These are phyloP conservation scores for Chrysina gloriosa DNA, from an alignment of 2,888 invertebrate genomes.

Conservation along the genomic window DNA sequence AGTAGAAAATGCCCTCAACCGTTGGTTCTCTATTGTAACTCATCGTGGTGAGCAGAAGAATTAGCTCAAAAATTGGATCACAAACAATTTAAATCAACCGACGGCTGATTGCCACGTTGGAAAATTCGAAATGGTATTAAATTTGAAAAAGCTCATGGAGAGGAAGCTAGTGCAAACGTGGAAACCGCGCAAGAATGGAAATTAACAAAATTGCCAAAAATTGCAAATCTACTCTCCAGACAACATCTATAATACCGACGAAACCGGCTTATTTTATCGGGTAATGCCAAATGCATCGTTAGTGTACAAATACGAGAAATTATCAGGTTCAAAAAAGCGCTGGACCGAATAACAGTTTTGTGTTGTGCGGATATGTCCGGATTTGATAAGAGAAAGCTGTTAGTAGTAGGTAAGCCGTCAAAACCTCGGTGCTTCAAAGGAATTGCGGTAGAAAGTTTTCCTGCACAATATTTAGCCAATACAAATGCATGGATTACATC, in stretches of 20 bases:
- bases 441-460: no score
- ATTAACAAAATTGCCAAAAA: no score
- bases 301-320: not conserved
- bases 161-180: no score
- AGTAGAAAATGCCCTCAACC: not conserved
- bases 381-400: no score
- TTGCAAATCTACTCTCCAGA: not conserved
- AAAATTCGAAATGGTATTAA: not conserved
- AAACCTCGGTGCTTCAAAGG: no score
- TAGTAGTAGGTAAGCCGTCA: no score
- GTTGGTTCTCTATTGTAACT: not conserved
- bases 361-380: not conserved
- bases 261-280: slow-evolving; percentile 7
- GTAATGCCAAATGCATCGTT: not conserved
- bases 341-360: not conserved
- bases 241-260: not conserved
- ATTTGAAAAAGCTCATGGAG: no score
- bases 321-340: not conserved
- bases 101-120: not conserved
- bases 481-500: not conserved
- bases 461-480: no score
- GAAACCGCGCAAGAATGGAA: no score
- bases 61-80: not conserved
- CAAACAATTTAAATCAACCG: not conserved
- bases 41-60: no score